Base-by-base conservation (phyloP, 2,888 invertebrate species). In the Branchellion lobata region DNA sequence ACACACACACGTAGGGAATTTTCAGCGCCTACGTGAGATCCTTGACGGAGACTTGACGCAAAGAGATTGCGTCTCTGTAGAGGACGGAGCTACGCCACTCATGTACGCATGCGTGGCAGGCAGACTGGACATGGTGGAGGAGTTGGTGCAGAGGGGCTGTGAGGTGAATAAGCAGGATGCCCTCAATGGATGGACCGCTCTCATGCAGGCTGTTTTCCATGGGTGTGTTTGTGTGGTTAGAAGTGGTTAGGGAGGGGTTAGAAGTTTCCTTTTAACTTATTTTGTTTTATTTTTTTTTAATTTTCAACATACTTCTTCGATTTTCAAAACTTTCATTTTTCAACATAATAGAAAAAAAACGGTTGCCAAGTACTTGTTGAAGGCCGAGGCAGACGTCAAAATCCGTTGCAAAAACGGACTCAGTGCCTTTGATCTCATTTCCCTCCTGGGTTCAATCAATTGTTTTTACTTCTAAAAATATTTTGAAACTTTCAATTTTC, bases 181-280 rank as follows among this genome's bases (percentile, higher is more conserved):
- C 1, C 85, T 85, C 81, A 87, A 86, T 83, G 88, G 88, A 1
- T 88, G 88, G 88, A 88, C 88, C 31, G 87, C 88, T 2, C 85
- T 88, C 27, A 88, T 88, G 88, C 88, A 88, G 83, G 88, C 88
- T 24, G 87, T 87, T 0, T 88, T 86, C 81, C 87, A 88, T 83
- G 87, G 88, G 87, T 88, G 83, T 77, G 78, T 40, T 5, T 24
- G 8, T 3, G 1, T 11, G 65, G 36, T 18, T 5, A 65, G 29
- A 11, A 11, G 65, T 65, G 65, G 24, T 27, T 65, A 21, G 24
- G 3, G 65, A 11, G 29, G 29, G 21, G 29, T 3, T 65, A 8
- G 21, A 18, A 14, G 53, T 51, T 51, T 51, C 21, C 14, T 51
- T 14, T 51, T 21, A 18, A 18, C 14, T 21, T 18, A 21, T 51